Base-by-base conservation (phyloP, 2,888 invertebrate species). In the Ectemnius continuus region DNA sequence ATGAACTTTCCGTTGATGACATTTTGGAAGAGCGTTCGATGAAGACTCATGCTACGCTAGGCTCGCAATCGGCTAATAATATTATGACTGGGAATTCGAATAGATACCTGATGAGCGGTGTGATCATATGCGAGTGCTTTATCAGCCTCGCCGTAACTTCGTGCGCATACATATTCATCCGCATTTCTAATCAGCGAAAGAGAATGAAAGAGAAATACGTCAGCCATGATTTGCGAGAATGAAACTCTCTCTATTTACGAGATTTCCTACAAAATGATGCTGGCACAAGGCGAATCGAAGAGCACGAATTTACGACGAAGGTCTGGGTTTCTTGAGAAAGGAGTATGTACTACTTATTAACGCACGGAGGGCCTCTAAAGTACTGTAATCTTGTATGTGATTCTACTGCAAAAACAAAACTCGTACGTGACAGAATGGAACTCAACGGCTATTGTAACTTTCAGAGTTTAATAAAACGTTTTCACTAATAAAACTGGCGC, bases 401-500 rank as follows among this genome's bases (percentile, higher is more conserved):
- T 79, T 80, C 81, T 81, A 81, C 67, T 75, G 73, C 76, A 68
- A 81, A 81, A 75, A 57, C 65, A 63, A 70, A 64, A 73, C 72
- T 36, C 62, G 69, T 60, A 70, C 68, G 62, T 67, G 61, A 67
- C 67, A 68, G 61, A 80, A 72, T 75, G 75, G 80, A 86, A 86
- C 85, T 87, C 87, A 88, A 88, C 85, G 76, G 85, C 88, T 88
- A 88, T 88, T 88, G 87, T 88, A 88, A 87, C 87, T 88, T 88
- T 87, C 88, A 88, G 86, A 88, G 88, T 88, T 88, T 88, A 88
- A 88, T 88, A 88, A 88, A 87, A 87, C 87, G 87, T 88, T 88
- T 88, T 88, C 87, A 88, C 87, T 85, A 87, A 88, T 85, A 86
- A 52, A 75, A 16, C 26, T 4, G 0, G 2, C 8, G 16, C 71